Evolutionary conservation across 1,140 invertebrate species (phyloP), one percentile per base, ranked within the genome.

Genomic region (Lordiphosa collinella): DNA sequence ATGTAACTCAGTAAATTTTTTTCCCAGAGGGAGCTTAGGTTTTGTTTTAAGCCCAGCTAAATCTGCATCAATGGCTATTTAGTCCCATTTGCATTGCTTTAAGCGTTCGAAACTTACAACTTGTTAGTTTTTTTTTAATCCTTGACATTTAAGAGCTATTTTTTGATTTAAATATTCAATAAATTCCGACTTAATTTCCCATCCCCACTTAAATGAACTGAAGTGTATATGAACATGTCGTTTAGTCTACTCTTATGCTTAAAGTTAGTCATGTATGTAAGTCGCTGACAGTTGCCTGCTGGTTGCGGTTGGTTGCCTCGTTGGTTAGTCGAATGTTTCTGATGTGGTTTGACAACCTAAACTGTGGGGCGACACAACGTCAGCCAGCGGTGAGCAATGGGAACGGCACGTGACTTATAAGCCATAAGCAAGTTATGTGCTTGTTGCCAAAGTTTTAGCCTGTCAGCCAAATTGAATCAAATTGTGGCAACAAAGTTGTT

Each of bases 401-500:
- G 43, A 41, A 35, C 50, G 53, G 75, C 76, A 82, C 76, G 76
- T 82, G 76, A 82, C 78, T 72, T 80, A 56, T 59, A 56, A 67
- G 78, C 66, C 76, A 80, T 74, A 80, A 80, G 56, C 76, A 60
- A 76, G 71, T 76, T 84, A 61, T 62, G 44, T 51, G 61, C 14
- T 7, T 32, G 44, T 32, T n/a, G 25, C 35, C 60, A 47, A 41
- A 63, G 61, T 70, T 69, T 65, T 55, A 8, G 55, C 50, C 64
- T 61, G 56, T 61, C 66, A 60, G 58, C 55, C 52, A 84, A 82
- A 82, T 82, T 82, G 76, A 82, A 82, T 82, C 66, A 72, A 84
- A 80, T 82, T 80, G 71, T 47, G 76, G 71, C 75, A 70, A 50
- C 68, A 69, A 76, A 82, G 61, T 82, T 80, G 75, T 71, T 76